Evolutionary conservation across 1,140 invertebrate genomes (phyloP), one percentile per base, ranked within the genome.

Genomic region (Formica selysi): DNA sequence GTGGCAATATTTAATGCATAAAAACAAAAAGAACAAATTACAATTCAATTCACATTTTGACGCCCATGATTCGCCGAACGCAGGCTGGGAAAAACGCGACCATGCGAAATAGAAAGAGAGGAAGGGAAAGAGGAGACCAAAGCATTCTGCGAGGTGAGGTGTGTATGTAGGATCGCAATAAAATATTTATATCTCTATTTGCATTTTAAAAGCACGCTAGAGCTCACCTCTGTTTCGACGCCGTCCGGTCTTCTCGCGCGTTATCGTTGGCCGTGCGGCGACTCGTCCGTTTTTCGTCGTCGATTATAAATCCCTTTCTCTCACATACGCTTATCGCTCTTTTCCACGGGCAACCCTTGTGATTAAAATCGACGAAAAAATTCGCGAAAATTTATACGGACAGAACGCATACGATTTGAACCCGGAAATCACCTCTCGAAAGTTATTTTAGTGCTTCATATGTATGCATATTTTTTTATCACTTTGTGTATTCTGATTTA

Each of bases 141-240:
- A 65, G 32, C 29, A 73, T 73, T 48, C 68, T 41, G 41, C 54
- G 41, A 73, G 51, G 22, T 57, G 64, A 44, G 57, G 81, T 83
- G 65, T 62, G 87, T 78, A 54, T 79, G 48, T 48, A 88, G 91
- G 73, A 91, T 91, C 89, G 86, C 87, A 91, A 93, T 93, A 92
- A 92, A 92, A 93, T 92, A 93, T 93, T 93, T 93, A 92, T 93
- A 92, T 91, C 89, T 92, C 86, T 91, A 92, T 93, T 93, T 93
- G 92, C 92, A 93, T 93, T 93, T 93, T 93, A 91, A 92, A 93
- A 89, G 85, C 73, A 65, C 54, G n/a, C 51, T 70, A 16, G 48
- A 51, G 67, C 85, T 64, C 87, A 19, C 76, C 68, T 78, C 90
- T 90, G 74, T 91, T 85, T 38, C 76, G 59, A 13, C 41, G 57